Evolutionary conservation across 2,888 invertebrate species (phyloP), one percentile per base, ranked within the genome.

Genomic region (Dermolepida albohirtum): DNA sequence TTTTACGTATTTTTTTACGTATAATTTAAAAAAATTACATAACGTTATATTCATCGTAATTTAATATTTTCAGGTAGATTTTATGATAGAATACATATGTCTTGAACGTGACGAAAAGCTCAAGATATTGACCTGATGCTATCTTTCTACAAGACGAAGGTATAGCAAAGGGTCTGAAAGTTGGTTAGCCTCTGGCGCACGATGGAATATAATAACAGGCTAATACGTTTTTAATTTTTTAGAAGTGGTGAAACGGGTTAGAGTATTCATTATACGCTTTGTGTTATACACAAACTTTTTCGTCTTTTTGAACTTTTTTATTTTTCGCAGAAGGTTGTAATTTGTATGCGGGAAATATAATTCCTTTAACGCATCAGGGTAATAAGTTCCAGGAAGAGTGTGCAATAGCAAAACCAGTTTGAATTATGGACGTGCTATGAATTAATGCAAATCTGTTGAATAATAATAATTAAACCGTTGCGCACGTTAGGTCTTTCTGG

Each of bases 211-310:
- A 59, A 59, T 59, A 59, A 29, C 59, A 44, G 57, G 40, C 57
- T 57, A 57, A 44, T 57, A 57, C 57, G 57, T 57, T 57, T 57
- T 57, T 57, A 57, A 57, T 57, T 57, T 59, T 59, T 59, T 44
- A 27, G 44, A 43, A 40, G 59, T 44, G 59, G 44, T 34, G 59
- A 44, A 29, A 47, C 44, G 44, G 44, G 59, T 44, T 59, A 47
- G 44, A 29, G 27, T 59, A 44, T 59, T 59, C 59, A 59, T 59
- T 59, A 59, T 44, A 59, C 29, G 44, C 44, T 59, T 44, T 43
- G 27, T 22, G n/a, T 47, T 44, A 14, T 59, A 44, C 29, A 59
- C 12, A 14, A 12, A 27, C 40, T 17, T 17, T 41, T 55, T 40
- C 17, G 11, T 34, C 34, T 43, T 29, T 47, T 59, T 29, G 14